Conservation (phyloP, 2,797 vertebrate genomes). For the Enteromius argenteus region DNA sequence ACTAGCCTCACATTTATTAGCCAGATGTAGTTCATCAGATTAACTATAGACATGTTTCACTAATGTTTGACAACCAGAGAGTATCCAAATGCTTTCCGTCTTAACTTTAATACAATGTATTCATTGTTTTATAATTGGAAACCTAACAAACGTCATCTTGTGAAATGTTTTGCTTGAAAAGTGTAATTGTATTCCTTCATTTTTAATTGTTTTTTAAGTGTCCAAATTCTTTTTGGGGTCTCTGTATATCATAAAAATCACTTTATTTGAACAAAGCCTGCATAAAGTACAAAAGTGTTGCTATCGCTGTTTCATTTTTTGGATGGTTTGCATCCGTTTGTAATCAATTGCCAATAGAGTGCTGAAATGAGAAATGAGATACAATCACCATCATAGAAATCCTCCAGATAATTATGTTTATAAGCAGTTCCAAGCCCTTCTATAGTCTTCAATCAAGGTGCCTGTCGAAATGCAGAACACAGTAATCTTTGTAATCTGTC, state of each 20-base stretch:
- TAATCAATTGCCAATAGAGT: conserved; percentile 46
- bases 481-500: conserved; percentile 61
- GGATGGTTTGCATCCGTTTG: conserved; percentile 21
- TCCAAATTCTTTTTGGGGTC: background rate
- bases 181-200: conserved; percentile 25
- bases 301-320: conserved; percentile 7
- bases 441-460: conserved; percentile 36
- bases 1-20: background rate
- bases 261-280: conserved; percentile 15
- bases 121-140: conserved; percentile 9
- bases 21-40: conserved; percentile 11
- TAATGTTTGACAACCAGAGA: conserved; percentile 29
- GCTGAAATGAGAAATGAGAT: conserved; percentile 46
- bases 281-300: background rate
- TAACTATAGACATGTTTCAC: conserved; percentile 23
- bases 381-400: conserved; percentile 29
- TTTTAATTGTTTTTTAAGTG: conserved; percentile 18
- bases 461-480: conserved; percentile 42
- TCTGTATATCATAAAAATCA: conserved; percentile 8
- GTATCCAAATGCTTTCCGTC: background rate
- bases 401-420: conserved; percentile 44
- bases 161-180: conserved; percentile 37
- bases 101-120: background rate
- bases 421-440: conserved; percentile 20
- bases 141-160: conserved; percentile 26